Evolutionary conservation across 2,113 vertebrate genomes (phyloP).

Genomic region (Pardalotus punctatus): DNA sequence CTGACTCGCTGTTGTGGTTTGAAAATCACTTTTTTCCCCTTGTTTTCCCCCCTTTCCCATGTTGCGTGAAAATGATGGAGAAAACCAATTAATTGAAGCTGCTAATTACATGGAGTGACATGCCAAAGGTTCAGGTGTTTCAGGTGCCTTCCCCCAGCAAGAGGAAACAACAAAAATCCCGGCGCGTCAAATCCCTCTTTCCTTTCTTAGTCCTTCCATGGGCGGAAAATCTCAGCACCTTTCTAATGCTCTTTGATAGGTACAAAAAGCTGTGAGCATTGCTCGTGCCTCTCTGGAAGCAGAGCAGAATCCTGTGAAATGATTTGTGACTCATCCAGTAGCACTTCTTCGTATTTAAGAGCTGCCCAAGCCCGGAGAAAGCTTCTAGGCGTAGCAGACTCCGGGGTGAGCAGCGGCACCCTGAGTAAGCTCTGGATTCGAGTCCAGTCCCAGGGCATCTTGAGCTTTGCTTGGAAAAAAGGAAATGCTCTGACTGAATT

Average conservation of each 20-base stretch:
- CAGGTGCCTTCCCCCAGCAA: background rate
- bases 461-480: background rate
- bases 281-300: background rate
- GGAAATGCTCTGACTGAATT: background rate
- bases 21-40: background rate
- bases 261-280: background rate
- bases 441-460: background rate
- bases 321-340: slow-evolving; percentile 1
- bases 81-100: background rate
- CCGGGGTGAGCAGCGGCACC: background rate
- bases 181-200: background rate
- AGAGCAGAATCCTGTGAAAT: background rate
- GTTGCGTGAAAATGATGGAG: background rate
- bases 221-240: background rate
- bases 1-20: background rate
- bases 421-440: background rate
- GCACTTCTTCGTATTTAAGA: background rate
- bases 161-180: background rate
- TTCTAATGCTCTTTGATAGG: background rate
- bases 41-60: background rate
- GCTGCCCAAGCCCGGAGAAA: background rate
- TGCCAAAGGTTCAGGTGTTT: background rate
- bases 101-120: background rate
- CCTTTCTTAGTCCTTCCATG: background rate
- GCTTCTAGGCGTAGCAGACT: background rate